Conservation (phyloP, 2,797 vertebrate genomes). For the Myotis myotis region DNA sequence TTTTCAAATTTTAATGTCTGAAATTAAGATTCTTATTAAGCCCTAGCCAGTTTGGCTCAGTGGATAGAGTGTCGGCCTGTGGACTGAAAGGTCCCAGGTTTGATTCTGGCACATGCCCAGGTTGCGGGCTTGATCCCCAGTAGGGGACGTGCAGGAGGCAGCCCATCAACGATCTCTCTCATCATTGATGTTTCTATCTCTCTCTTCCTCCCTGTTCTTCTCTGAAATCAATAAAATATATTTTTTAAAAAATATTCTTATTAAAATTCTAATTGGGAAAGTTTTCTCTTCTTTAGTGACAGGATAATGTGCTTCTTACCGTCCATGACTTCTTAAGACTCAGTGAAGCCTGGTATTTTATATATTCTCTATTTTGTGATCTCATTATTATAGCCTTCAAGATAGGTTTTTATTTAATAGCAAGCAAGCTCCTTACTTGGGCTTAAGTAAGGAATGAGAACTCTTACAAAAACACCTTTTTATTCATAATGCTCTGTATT, state of each 20-base stretch:
- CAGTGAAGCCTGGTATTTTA: neutral
- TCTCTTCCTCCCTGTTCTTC: too few species aligned
- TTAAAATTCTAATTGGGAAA: neutral
- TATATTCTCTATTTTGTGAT: neutral
- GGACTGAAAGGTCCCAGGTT: too few species aligned
- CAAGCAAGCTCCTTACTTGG: neutral
- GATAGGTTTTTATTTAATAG: neutral
- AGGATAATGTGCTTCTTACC: neutral
- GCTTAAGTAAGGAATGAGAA: neutral
- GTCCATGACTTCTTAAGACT: neutral
- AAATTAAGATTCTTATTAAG: conserved; percentile 11
- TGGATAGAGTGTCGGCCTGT: too few species aligned
- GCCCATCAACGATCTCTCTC: too few species aligned
- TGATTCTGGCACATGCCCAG: too few species aligned
- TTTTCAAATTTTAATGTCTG: neutral
- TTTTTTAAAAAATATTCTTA: neutral
- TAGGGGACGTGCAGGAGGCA: too few species aligned
- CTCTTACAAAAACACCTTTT: neutral
- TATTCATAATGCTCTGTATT: neutral
- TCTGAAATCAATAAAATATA: too few species aligned
- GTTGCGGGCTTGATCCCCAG: too few species aligned
- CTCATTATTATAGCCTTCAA: neutral
- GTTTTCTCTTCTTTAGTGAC: neutral
- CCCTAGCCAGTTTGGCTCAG: too few species aligned
- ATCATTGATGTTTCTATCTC: too few species aligned